Evolutionary conservation across 2,113 vertebrate genomes (phyloP).

Genomic region (Phylloscopus trochilus): DNA sequence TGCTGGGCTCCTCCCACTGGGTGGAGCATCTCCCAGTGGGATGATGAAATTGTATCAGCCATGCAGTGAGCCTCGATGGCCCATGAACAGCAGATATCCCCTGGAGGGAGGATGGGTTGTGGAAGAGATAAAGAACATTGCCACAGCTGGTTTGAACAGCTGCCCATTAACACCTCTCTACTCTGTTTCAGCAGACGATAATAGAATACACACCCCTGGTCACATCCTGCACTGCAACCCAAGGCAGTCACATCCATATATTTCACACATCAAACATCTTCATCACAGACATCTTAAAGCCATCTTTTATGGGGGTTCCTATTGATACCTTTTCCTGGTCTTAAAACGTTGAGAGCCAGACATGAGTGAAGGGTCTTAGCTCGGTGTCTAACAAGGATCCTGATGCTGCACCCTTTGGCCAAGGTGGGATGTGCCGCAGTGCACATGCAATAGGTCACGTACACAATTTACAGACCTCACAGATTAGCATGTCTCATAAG

Average conservation of each 20-base stretch:
- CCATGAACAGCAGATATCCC: too few species aligned
- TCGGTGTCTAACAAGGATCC: accelerated
- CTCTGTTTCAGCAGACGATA: too few species aligned
- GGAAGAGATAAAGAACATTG: too few species aligned
- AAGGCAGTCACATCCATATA: not conserved
- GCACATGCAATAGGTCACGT: accelerated
- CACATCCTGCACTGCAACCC: too few species aligned
- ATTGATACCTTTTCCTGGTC: not conserved
- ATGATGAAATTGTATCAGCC: too few species aligned
- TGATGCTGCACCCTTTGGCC: not conserved
- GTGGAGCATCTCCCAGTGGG: too few species aligned
- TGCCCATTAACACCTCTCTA: too few species aligned
- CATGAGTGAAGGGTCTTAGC: not conserved
- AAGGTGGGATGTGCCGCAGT: accelerated
- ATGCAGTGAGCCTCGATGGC: too few species aligned
- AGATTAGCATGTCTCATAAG: not conserved
- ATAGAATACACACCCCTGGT: too few species aligned
- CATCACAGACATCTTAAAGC: not conserved
- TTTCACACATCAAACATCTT: not conserved
- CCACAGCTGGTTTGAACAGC: too few species aligned
- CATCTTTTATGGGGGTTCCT: accelerated
- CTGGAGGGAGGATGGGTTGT: too few species aligned
- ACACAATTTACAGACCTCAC: not conserved
- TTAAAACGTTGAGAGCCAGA: not conserved
- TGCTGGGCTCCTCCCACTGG: too few species aligned